Evolutionary conservation across 1,140 invertebrate species (phyloP), one percentile per base, ranked within the genome.

Genomic region (Brachionus plicatilis): DNA sequence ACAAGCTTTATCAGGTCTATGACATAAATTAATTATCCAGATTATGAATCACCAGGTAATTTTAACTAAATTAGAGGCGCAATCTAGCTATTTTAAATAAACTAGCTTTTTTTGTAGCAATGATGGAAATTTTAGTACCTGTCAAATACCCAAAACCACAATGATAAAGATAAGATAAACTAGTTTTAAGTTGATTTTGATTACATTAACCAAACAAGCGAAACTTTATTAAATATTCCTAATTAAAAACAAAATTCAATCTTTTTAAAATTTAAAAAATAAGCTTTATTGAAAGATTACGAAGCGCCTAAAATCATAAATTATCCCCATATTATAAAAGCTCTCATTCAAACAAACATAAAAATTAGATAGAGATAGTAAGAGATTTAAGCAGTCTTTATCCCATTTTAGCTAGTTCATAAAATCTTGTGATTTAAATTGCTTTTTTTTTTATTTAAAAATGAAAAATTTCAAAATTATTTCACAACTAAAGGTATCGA

Each of bases 241-340:
- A 72, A 72, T 72, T 72, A 72, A 43, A 72, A 72, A 72, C 68
- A 72, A 72, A 72, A 72, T 72, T 72, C 41, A 43, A 72, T 72
- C 68, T 72, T 72, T 72, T 72, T 72, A 43, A 72, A 72, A 41
- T 72, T 72, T 20, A 20, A 72, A 72, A 43, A n/a, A 29, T 12
- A 68, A 72, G 53, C 53, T 60, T 20, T 7, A 72, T 5, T 14
- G 33, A 41, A 43, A 72, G 41, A 72, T 41, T 72, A 20, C 29
- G 41, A 43, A 14, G 68, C 17, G 53, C 53, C 53, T 43, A 20
- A 70, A 72, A 72, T 72, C 68, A 72, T 72, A 72, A 72, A 72
- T 72, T 72, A 72, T 72, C 68, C 68, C n/a, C 33, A 41, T 43
- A 20, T 45, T 43, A 72, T 43, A 41, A 43, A 43, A 72, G 17